Conservation (phyloP, 2,888 invertebrate genomes). For the Strigamia maritima region DNA sequence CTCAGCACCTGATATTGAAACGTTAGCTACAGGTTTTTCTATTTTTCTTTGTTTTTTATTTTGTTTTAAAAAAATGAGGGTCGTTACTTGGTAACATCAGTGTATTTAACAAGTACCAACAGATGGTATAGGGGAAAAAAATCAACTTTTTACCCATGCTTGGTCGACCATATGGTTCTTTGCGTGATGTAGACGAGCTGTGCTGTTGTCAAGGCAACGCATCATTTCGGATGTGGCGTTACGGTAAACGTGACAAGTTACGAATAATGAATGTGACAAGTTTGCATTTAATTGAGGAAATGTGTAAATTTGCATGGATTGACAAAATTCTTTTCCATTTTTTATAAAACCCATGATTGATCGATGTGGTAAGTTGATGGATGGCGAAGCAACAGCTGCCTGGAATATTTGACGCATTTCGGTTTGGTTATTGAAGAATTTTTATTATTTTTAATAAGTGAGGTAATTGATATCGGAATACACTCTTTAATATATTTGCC, state of each 20-base stretch:
- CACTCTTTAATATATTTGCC: neutral
- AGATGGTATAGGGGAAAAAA: neutral
- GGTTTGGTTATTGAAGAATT: constrained; percentile 17
- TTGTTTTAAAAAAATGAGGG: neutral
- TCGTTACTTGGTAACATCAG: neutral
- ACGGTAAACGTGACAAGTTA: neutral
- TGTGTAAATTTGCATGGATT: neutral
- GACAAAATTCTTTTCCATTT: no score
- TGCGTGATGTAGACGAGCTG: neutral
- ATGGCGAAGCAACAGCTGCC: constrained; percentile 17
- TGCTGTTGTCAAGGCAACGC: neutral
- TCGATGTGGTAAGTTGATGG: constrained; percentile 20
- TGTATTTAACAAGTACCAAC: neutral
- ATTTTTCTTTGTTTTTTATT: neutral
- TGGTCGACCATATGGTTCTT: neutral
- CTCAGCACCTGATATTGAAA: neutral
- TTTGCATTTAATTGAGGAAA: neutral
- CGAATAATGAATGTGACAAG: neutral
- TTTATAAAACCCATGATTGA: neutral
- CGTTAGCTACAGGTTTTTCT: neutral
- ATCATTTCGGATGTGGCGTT: neutral
- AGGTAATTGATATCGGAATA: neutral
- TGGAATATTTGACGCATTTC: constrained; percentile 16
- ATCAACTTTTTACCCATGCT: neutral
- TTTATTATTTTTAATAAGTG: neutral